A percentile compares a stretch with the other conserved stretches of the same genome.
These are phyloP conservation scores for Strigamia maritima DNA, from an alignment of 2,888 invertebrate species.

Conservation along the genomic window DNA sequence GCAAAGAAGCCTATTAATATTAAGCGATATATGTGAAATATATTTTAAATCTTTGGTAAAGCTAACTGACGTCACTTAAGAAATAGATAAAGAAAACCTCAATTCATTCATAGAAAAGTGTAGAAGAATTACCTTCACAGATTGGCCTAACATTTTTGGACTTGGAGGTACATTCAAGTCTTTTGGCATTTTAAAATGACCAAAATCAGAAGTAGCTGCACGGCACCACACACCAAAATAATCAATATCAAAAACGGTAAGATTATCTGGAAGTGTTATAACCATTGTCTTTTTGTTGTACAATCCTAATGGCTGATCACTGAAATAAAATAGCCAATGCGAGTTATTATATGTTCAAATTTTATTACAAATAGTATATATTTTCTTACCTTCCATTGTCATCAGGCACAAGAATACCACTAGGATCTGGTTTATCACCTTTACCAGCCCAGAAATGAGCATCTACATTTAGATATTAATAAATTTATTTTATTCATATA, in stretches of 20 bases:
- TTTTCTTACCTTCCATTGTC: slow-evolving; percentile 69
- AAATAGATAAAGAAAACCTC: background rate
- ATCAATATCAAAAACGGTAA: slow-evolving; percentile 86
- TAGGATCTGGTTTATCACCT: slow-evolving; percentile 72
- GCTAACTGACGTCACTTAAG: slow-evolving; percentile 5
- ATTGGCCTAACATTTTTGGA: slow-evolving; percentile 86
- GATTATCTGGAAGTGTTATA: slow-evolving; percentile 75
- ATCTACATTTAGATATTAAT: slow-evolving; percentile 59
- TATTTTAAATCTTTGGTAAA: background rate
- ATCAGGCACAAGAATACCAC: slow-evolving; percentile 84
- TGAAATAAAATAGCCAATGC: slow-evolving; percentile 47
- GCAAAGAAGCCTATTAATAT: background rate
- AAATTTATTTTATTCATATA: background rate
- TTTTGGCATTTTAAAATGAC: slow-evolving; percentile 80
- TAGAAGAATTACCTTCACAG: slow-evolving; percentile 71
- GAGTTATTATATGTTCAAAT: background rate
- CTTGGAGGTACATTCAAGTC: slow-evolving; percentile 88
- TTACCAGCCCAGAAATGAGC: slow-evolving; percentile 95
- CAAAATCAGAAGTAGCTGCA: slow-evolving; percentile 84
- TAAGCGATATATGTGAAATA: background rate
- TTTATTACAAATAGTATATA: background rate
- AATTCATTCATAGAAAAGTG: too few relatives aligned
- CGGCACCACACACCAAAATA: slow-evolving; percentile 91
- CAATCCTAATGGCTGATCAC: slow-evolving; percentile 72
- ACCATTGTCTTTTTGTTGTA: slow-evolving; percentile 91